A percentile compares a stretch with the other conserved stretches of the same genome.
These are phyloP conservation scores for Littorina saxatilis DNA, from an alignment of 1,140 invertebrate species.

Conservation along the genomic window DNA sequence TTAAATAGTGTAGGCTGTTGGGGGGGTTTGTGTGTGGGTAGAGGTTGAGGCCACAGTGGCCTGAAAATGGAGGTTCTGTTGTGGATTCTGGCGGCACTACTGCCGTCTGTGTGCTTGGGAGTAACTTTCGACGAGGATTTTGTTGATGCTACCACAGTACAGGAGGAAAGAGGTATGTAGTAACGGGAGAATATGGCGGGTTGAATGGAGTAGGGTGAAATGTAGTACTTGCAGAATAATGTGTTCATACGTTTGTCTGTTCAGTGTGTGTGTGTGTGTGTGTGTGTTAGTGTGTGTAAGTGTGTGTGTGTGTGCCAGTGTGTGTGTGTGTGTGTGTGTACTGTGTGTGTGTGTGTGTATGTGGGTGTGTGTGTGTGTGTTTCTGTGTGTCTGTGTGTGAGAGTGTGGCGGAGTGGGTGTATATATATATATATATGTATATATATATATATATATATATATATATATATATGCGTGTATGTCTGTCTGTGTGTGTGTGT, in stretches of 20 bases:
- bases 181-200: neutral
- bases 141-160: neutral
- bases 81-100: conserved; percentile 7
- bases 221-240: too few relatives aligned
- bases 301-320: neutral
- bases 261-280: neutral
- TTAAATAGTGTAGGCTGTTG: too few relatives aligned
- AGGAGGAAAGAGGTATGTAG: conserved; percentile 33
- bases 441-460: neutral
- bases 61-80: neutral
- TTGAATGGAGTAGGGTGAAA: neutral
- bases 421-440: neutral
- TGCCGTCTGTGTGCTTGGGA: conserved; percentile 3
- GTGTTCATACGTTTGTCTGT: neutral
- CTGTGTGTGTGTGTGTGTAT: neutral
- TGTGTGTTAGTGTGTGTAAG: neutral
- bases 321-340: neutral
- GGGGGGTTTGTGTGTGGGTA: too few relatives aligned
- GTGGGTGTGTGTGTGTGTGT: too few relatives aligned
- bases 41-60: neutral
- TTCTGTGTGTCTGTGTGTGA: too few relatives aligned
- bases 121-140: conserved; percentile 31
- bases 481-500: too few relatives aligned
- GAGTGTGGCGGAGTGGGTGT: neutral
- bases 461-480: too few relatives aligned